Evolutionary conservation across 2,797 vertebrate genomes (phyloP), one percentile per base, ranked within the genome.

Genomic region (Lacerta viridis): DNA sequence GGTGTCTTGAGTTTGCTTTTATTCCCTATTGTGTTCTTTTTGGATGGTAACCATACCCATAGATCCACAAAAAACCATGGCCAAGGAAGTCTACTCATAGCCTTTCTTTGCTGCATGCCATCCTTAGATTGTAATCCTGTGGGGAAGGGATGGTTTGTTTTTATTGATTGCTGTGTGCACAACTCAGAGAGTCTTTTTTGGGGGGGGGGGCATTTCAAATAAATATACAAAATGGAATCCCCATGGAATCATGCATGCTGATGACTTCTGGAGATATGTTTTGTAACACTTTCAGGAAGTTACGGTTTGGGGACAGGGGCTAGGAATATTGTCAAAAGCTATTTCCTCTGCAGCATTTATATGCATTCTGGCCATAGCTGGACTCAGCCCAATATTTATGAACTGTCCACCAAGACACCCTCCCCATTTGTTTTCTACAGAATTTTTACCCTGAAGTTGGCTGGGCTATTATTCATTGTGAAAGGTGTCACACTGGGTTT

Each of bases 321-420:
- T 36, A 41, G 41, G 18, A 61, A 61, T 64, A 36, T 39, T 81
- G 55, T 71, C 68, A 5, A 25, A 3, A 23, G 11, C 29, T 18
- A 50, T 72, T 85, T 59, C 59, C 6, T 4, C 59, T 46, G n/a
- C 23, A 36, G 7, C 29, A 29, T 66, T 33, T 90, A 11, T 3
- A 68, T 91, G 3, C 5, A 55, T 74, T 85, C 79, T 90, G 64
- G 83, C 8, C 18, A 33, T 75, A 17, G 64, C 50, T 81, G 39
- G 68, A 46, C 9, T 64, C 80, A 50, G 76, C 29, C 61, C 71
- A 20, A 64, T 66, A 64, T 80, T 74, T 61, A 80, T 64, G 39
- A 80, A 6, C 72, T 9, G 46, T 25, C 17, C 33, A 8, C n/a
- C 33, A 75, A 61, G 29, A 18, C 11, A 11, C 29, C 5, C 33